Conservation (phyloP, 2,888 invertebrate genomes). For the Drosophila prostipennis region DNA sequence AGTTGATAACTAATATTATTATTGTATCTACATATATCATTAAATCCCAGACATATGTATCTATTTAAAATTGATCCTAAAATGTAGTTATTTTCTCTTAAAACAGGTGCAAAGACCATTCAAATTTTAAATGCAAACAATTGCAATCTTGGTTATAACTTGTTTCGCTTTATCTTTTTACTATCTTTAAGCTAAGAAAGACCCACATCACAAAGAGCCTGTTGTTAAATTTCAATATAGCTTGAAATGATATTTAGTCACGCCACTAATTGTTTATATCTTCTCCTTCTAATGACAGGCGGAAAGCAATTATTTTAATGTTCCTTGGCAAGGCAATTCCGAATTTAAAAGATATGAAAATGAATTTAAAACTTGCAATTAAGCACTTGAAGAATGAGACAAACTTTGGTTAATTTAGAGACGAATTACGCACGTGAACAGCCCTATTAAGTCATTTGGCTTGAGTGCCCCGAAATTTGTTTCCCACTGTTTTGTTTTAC, state of each 20-base stretch:
- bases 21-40: too few relatives aligned
- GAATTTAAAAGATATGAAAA: slow-evolving; percentile 6
- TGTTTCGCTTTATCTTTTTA: too few relatives aligned
- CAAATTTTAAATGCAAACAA: neutral
- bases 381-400: slow-evolving; percentile 14
- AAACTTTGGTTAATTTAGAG: slow-evolving; percentile 9
- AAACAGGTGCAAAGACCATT: too few relatives aligned
- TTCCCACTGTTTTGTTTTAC: slow-evolving; percentile 21
- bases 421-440: slow-evolving; percentile 23
- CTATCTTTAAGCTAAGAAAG: neutral
- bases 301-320: slow-evolving; percentile 49
- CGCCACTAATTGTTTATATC: slow-evolving; percentile 6
- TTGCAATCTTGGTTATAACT: neutral
- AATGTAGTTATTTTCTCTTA: too few relatives aligned
- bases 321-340: slow-evolving; percentile 3
- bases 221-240: slow-evolving; percentile 1
- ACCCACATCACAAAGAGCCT: neutral
- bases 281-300: slow-evolving; percentile 23
- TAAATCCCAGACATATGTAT: too few relatives aligned
- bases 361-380: slow-evolving; percentile 12
- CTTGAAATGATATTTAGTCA: slow-evolving; percentile 9
- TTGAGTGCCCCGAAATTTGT: slow-evolving; percentile 13
- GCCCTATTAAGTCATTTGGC: slow-evolving; percentile 19
- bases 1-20: too few relatives aligned
- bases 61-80: too few relatives aligned